Base-by-base conservation (phyloP, 2,797 vertebrate species). In the Darevskia nairensis region DNA sequence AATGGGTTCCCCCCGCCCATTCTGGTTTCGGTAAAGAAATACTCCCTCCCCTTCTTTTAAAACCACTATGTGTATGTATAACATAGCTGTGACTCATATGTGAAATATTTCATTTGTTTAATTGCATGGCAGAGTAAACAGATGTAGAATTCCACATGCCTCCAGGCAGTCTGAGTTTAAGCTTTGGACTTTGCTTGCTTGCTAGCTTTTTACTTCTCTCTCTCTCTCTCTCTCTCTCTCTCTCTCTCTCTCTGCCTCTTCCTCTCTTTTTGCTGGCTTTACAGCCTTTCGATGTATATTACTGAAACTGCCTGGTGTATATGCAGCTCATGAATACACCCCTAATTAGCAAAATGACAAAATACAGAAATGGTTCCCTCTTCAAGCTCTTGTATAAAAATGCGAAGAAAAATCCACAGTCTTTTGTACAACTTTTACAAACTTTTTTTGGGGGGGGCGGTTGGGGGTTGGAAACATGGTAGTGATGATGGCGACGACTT, bases 61-160 rank as follows among this genome's bases (percentile, higher is more conserved):
- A 71, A 21, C 35, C 23, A 84, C 17, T 41, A 82, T 91, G 23
- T 89, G 84, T 90, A 77, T 83, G 86, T 80, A 87, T 92, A 93
- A 89, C 86, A 88, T 89, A 94, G 84, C 85, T 41, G 78, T 95
- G 94, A 95, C 89, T 96, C 93, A 94, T 86, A 41, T 90, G 81
- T 94, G 92, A 95, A 95, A 93, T 92, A 93, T 27, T 91, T 86
- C 86, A 93, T 94, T 92, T 94, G 93, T 92, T 95, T 93, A 94
- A 95, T 91, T 91, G 82, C 88, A 88, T 89, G 84, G 76, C 89
- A 85, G 75, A 64, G 78, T 95, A 95, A 95, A 95, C 90, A 89
- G 9, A 32, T 76, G 44, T 81, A 94, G 94, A 96, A 94, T 94
- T 94, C 88, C 89, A 94, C 17, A 88, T 89, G 71, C 86, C 92